Base-by-base conservation (phyloP, 2,888 invertebrate species). In the Cistogaster globosa region DNA sequence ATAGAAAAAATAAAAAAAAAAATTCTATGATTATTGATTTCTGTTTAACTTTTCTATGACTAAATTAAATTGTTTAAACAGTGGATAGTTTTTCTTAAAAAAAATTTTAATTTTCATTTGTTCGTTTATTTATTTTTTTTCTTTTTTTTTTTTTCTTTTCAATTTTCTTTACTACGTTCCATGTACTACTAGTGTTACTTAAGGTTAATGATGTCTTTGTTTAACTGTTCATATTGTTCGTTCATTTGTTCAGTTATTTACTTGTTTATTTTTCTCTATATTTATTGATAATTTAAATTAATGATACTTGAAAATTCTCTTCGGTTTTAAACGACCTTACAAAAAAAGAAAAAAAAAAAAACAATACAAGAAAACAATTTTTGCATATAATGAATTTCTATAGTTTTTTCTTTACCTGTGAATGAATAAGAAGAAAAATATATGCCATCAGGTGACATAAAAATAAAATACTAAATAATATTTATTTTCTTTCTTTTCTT, bases 261-360 rank as follows among this genome's bases (percentile, higher is more conserved):
- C 6, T 42, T 42, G 42, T 42, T 76, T 72, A 20, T 69, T 58
- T 63, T 51, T 42, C 58, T 72, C 45, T 38, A 67, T 80, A 80
- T 74, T 78, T 85, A 85, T 84, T 84, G 84, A 84, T 84, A 68
- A 84, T 85, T 85, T 85, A 85, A 85, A 85, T 85, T 69, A 82
- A 82, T 81, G 84, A 75, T 69, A 78, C 77, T 84, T 81, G 67
- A 75, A 36, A 57, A 76, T 69, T 80, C 60, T 76, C 51, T 62
- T 38, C 57, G n/a, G 71, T 53, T 74, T 80, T 42, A 80, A 74
- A 74, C 42, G 58, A 65, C 26, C 71, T 22, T 48, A 36, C 32
- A 79, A 45, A n/a, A 18, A 72, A 72, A 36, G 18, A 9, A n/a
- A n/a, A n/a, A n/a, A n/a, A n/a, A n/a, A n/a, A n/a, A n/a, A n/a